Evolutionary conservation across 2,113 vertebrate species (phyloP).

Genomic region (Lontra canadensis): DNA sequence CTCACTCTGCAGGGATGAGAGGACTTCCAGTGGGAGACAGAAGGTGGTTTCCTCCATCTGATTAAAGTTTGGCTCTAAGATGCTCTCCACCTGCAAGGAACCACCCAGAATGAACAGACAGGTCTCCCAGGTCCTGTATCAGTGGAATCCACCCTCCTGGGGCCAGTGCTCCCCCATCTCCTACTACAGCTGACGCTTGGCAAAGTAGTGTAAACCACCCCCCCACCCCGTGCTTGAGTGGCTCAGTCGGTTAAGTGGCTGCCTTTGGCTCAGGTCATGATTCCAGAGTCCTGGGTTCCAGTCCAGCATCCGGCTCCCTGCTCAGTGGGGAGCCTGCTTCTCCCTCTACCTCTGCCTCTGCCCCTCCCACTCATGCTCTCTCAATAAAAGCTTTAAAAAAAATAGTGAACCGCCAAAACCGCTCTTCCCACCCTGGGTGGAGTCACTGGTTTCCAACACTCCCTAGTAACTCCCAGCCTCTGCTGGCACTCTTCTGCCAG

Average conservation of each 20-base stretch:
- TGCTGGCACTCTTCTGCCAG: not conserved
- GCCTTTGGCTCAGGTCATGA: too few species aligned
- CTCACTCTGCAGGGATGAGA: not conserved
- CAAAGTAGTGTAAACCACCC: not conserved
- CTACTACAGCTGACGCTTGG: not conserved
- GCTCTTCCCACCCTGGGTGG: not conserved
- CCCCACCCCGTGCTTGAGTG: rapidly evolving
- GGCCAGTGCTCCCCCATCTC: not conserved
- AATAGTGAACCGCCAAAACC: rapidly evolving
- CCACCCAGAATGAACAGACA: not conserved
- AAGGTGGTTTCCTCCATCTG: not conserved
- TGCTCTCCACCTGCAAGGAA: not conserved
- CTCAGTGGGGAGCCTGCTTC: too few species aligned
- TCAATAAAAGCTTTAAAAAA: not conserved
- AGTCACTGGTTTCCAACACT: not conserved
- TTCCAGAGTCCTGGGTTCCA: too few species aligned
- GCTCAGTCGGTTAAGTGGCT: too few species aligned
- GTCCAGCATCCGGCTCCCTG: too few species aligned
- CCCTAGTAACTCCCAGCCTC: not conserved
- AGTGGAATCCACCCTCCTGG: not conserved
- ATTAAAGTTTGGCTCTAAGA: not conserved
- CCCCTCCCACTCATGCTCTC: too few species aligned
- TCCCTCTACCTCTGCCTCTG: too few species aligned
- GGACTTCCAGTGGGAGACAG: not conserved
- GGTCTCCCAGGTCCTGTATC: not conserved